These are phyloP conservation scores for Hecatera dysodea DNA, from an alignment of 2,888 invertebrate species.

Conservation along the genomic window DNA sequence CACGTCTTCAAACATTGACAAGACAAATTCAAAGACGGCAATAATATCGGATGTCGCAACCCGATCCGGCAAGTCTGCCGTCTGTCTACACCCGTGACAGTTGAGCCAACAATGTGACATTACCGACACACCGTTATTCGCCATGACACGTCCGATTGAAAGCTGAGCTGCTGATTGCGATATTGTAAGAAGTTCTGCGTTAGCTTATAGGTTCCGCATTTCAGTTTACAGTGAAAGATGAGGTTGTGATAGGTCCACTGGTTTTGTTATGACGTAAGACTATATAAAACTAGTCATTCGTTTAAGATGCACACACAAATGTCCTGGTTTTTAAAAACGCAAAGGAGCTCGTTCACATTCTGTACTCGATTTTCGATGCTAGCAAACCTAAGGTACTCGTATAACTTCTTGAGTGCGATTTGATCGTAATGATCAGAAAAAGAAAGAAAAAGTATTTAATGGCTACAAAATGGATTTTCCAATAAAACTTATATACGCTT, in stretches of 20 bases:
- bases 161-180: constrained; percentile 26
- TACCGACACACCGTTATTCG: constrained; percentile 52
- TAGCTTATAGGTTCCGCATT: constrained; percentile 16
- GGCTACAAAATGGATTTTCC: too few relatives aligned
- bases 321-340: background rate
- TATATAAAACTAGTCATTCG: too few relatives aligned
- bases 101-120: constrained; percentile 60
- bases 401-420: background rate
- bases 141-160: constrained; percentile 46
- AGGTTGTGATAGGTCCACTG: background rate
- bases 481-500: too few relatives aligned
- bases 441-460: too few relatives aligned
- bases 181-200: constrained; percentile 14
- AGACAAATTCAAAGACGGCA: constrained; percentile 21
- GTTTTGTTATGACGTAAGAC: background rate
- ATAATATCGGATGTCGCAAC: constrained; percentile 45
- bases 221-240: background rate
- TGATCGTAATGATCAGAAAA: background rate
- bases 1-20: constrained; percentile 42
- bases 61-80: constrained; percentile 58
- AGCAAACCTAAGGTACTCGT: background rate
- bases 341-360: background rate
- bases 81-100: constrained; percentile 52
- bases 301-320: background rate
- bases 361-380: background rate